Conservation (phyloP, 2,113 vertebrate species). For the Nerophis ophidion region DNA sequence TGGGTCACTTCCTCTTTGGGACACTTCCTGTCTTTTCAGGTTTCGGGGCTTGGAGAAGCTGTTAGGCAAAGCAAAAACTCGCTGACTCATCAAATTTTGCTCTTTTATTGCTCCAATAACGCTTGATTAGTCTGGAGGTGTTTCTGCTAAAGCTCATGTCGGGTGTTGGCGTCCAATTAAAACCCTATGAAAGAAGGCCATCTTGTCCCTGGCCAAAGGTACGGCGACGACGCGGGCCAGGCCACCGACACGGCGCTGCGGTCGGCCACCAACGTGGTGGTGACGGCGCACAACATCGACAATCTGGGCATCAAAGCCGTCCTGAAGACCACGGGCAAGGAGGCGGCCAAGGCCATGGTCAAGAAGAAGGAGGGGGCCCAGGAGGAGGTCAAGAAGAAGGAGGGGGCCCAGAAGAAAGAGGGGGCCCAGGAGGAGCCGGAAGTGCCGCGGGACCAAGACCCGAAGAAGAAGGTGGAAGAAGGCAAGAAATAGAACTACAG, state of each 20-base stretch:
- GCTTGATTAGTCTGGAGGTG: background rate
- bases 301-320: constrained; percentile 80
- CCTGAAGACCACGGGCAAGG: constrained; percentile 77
- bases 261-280: constrained; percentile 81
- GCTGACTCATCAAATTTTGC: background rate
- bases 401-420: constrained; percentile 60
- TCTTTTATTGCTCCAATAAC: background rate
- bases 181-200: too few relatives aligned
- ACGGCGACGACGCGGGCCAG: constrained; percentile 77
- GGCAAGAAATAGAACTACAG: constrained; percentile 11
- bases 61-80: constrained; percentile 34
- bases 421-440: background rate
- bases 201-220: constrained; percentile 68
- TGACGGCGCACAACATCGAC: constrained; percentile 84
- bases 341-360: constrained; percentile 70
- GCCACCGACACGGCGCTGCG: constrained; percentile 79
- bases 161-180: too few relatives aligned
- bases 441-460: background rate
- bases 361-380: constrained; percentile 19
- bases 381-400: constrained; percentile 60
- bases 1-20: background rate
- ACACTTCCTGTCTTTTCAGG: constrained; percentile 60
- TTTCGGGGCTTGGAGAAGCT: constrained; percentile 68
- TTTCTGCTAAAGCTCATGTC: background rate
- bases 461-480: constrained; percentile 25